Evolutionary conservation across 2,113 vertebrate species (phyloP).

Genomic region (Osmerus mordax): DNA sequence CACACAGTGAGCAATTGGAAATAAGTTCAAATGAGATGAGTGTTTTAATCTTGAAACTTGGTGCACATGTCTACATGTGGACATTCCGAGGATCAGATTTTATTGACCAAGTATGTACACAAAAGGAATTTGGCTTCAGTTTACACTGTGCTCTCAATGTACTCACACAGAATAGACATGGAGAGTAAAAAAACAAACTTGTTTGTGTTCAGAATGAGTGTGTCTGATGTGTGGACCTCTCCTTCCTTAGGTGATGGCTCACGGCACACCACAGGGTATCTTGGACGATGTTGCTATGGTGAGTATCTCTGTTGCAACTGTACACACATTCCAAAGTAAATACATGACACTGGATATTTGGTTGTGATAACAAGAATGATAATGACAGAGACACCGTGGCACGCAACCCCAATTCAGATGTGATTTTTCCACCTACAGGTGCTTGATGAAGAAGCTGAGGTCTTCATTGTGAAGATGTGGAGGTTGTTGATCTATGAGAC

Average conservation of each 20-base stretch:
- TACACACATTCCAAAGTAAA: too few species aligned
- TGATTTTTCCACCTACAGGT: slow-evolving; percentile 69
- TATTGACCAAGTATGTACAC: too few species aligned
- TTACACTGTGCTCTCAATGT: too few species aligned
- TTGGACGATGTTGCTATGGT: slow-evolving; percentile 99
- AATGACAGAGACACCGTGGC: too few species aligned
- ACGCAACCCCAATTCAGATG: background rate
- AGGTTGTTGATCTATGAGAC: slow-evolving; percentile 98
- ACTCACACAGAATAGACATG: background rate
- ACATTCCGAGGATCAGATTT: too few species aligned
- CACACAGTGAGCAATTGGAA: background rate
- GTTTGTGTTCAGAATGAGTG: background rate
- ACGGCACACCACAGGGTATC: slow-evolving; percentile 95
- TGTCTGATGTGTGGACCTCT: background rate
- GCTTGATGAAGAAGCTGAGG: slow-evolving; percentile 98
- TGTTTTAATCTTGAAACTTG: background rate
- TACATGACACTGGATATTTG: too few species aligned
- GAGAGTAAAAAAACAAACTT: background rate
- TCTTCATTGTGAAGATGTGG: slow-evolving; percentile 99
- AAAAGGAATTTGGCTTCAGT: too few species aligned
- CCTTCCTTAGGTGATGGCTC: slow-evolving; percentile 89
- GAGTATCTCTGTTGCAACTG: slow-evolving; percentile 57
- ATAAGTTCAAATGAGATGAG: background rate
- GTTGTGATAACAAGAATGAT: too few species aligned
- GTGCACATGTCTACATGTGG: too few species aligned